A percentile compares a stretch with the other conserved stretches of the same genome.
Evolutionary conservation across 2,797 vertebrate genomes (phyloP).

Genomic region (Antrozous pallidus): DNA sequence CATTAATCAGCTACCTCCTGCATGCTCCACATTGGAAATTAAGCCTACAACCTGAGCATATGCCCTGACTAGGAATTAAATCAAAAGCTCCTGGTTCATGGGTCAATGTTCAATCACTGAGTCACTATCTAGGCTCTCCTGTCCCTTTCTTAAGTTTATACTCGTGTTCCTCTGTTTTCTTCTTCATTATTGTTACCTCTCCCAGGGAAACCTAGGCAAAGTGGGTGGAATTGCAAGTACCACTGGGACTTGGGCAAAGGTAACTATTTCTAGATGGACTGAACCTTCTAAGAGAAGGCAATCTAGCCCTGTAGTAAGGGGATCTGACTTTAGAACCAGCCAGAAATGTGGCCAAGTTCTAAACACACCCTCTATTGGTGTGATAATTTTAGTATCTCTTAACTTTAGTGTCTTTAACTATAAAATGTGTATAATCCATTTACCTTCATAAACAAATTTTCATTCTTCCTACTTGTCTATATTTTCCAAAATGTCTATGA

Average conservation of each 20-base stretch:
- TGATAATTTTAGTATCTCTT: not conserved
- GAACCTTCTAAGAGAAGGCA: not conserved
- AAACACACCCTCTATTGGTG: not conserved
- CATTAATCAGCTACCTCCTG: no score
- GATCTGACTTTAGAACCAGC: not conserved
- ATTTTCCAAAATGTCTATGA: slow-evolving; percentile 10
- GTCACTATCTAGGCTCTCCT: no score
- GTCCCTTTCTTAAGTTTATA: not conserved
- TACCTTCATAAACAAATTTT: not conserved
- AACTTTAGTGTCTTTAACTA: not conserved
- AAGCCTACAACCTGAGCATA: no score
- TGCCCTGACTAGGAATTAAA: no score
- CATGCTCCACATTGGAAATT: no score
- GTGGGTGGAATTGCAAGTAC: not conserved
- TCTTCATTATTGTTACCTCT: not conserved
- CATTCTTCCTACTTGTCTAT: not conserved
- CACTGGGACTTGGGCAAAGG: not conserved
- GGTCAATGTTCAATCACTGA: no score
- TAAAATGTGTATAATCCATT: not conserved
- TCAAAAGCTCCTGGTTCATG: no score
- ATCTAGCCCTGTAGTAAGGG: not conserved
- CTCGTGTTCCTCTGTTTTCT: not conserved
- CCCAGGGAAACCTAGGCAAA: not conserved
- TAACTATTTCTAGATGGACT: not conserved
- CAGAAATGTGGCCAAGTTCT: not conserved